Evolutionary conservation across 1,140 invertebrate genomes (phyloP).

Genomic region (Drosophila murphyi): DNA sequence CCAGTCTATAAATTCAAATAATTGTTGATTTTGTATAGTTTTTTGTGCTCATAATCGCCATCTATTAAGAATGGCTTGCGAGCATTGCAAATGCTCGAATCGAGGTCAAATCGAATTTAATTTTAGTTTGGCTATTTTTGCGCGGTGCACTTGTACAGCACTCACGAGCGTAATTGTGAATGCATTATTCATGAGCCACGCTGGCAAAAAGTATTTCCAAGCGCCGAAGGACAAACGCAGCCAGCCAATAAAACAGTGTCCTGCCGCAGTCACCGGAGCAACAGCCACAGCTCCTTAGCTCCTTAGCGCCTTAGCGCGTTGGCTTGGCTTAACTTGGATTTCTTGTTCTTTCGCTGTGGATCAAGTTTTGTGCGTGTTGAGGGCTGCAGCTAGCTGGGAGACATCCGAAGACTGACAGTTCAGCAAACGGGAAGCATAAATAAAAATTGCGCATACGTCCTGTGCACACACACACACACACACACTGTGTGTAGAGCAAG

Average conservation of each 20-base stretch:
- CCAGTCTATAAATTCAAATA: no score
- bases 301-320: neutral
- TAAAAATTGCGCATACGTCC: slow-evolving; percentile 76
- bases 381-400: slow-evolving; percentile 21
- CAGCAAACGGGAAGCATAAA: slow-evolving; percentile 68
- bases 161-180: slow-evolving; percentile 76
- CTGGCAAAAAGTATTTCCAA: slow-evolving; percentile 37
- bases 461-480: slow-evolving; percentile 42
- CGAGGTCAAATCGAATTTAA: neutral
- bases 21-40: no score
- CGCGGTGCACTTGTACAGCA: slow-evolving; percentile 16
- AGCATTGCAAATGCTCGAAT: neutral
- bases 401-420: slow-evolving; percentile 42
- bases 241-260: slow-evolving; percentile 49
- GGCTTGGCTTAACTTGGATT: neutral
- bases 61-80: neutral
- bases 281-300: neutral
- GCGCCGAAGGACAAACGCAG: slow-evolving; percentile 35
- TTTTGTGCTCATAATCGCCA: no score
- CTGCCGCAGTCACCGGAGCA: neutral
- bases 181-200: slow-evolving; percentile 75
- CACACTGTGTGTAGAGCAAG: slow-evolving; percentile 22
- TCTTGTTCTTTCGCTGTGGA: slow-evolving; percentile 5
- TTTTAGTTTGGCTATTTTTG: neutral
- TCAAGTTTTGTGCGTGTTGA: slow-evolving; percentile 21